Evolutionary conservation across 2,113 vertebrate genomes (phyloP), one percentile per base, ranked within the genome.

Genomic region (Albula glossodonta): DNA sequence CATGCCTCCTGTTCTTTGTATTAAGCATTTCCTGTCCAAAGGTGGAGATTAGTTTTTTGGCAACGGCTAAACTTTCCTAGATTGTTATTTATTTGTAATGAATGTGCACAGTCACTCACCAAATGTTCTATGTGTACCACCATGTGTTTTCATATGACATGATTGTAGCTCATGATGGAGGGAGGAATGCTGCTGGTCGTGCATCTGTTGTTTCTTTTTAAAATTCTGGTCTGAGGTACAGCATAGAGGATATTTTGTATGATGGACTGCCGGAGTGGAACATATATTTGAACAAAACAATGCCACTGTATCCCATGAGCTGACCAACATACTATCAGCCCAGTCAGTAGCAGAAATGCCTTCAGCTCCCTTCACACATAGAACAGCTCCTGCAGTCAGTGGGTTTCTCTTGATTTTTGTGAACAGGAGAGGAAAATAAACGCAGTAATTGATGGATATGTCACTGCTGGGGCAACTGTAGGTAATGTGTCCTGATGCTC

Each of bases 401-500:
- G 1, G 3, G 9, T 60, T 15, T 60, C 56, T 60, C 56, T 60
- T 15, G 9, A 11, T 60, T 15, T 60, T 15, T 60, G 3, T 78
- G 22, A 78, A 6, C 51, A 41, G 15, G 25, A 57, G 51, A 56
- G 70, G 51, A 82, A 57, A 15, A 4, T 82, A 57, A 82, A 52
- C 49, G 51, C 49, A 31, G 52, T 82, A 25, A 57, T 82, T 52
- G 50, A 12, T 25, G n/a, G 6, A 60, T 82, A 13, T 82, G 81
- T 31, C 81, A 82, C 51, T 82, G 10, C 81, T 57, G 81, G 52
- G 51, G 81, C 25, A n/a, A 82, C 51, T 57, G 22, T 41, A 41
- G 31, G 11, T 82, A 31, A 51, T 17, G 31, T 57, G 22, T 52
- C 48, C 12, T 80, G 19, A 19, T 57, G n/a, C 51, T 15, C 53